Percentiles rank a stretch among this genome's conserved stretches.
Evolutionary conservation across 2,888 invertebrate species (phyloP).

Genomic region (Heliconius ethilla): DNA sequence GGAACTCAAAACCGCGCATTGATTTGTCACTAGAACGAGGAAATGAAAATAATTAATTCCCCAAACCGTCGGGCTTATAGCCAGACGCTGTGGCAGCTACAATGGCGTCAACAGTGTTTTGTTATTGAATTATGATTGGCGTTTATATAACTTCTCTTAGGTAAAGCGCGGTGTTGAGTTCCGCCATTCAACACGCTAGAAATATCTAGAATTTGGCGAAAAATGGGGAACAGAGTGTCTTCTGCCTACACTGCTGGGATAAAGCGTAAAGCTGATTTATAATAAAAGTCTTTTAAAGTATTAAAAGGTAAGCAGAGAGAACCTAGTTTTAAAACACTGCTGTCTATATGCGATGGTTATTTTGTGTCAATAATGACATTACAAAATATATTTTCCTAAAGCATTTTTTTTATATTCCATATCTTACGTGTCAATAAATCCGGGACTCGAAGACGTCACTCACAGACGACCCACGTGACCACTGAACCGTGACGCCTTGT

Average conservation of each 20-base stretch:
- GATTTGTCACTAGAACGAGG: not conserved
- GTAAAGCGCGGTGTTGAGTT: no score
- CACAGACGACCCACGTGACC: constrained; percentile 28
- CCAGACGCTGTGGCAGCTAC: not conserved
- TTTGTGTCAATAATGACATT: no score
- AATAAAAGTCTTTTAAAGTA: no score
- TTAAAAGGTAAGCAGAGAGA: not conserved
- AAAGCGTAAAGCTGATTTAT: no score
- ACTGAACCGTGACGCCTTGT: constrained; percentile 30
- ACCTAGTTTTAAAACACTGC: not conserved
- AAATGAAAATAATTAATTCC: not conserved
- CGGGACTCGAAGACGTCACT: constrained; percentile 31
- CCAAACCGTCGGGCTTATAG: not conserved
- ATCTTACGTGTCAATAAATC: constrained; percentile 1
- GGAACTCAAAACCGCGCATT: not conserved
- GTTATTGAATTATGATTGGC: not conserved
- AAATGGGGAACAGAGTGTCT: no score
- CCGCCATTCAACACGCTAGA: no score
- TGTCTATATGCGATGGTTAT: not conserved
- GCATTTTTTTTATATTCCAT: not conserved
- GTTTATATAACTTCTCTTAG: no score
- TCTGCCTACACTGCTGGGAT: no score
- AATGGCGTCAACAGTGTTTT: not conserved
- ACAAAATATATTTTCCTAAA: constrained; percentile 1
- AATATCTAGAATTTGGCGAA: no score